Evolutionary conservation across 2,113 vertebrate genomes (phyloP).

Genomic region (Phalacrocorax pelagicus): DNA sequence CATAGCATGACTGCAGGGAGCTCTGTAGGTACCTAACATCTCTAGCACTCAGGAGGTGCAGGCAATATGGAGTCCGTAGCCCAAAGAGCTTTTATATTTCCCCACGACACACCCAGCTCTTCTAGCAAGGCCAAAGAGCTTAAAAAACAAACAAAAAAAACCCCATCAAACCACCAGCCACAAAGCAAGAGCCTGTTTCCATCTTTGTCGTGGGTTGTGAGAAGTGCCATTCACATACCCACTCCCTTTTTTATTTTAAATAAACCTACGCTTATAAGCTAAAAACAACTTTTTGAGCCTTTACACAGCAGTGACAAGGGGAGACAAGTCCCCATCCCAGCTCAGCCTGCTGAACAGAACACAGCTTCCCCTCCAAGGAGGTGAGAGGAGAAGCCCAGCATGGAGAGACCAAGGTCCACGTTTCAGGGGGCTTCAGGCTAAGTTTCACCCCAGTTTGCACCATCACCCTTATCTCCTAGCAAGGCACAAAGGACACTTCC

Average conservation of each 20-base stretch:
- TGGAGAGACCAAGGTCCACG: background rate
- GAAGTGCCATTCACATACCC: background rate
- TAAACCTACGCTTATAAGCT: background rate
- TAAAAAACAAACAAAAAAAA: background rate
- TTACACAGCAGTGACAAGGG: background rate
- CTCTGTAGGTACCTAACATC: background rate
- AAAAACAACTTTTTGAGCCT: background rate
- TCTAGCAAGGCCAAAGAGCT: background rate
- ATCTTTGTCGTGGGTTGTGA: too few relatives aligned
- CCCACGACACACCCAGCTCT: background rate
- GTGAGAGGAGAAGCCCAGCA: background rate
- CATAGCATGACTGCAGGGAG: background rate
- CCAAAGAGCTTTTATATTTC: background rate
- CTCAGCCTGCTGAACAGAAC: background rate
- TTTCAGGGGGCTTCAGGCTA: fast-evolving
- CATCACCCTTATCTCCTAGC: too few relatives aligned
- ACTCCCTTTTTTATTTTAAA: background rate
- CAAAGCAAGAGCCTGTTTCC: background rate
- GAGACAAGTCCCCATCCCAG: background rate
- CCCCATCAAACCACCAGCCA: too few relatives aligned
- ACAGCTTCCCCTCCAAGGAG: background rate
- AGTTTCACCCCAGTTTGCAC: background rate
- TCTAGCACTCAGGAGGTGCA: too few relatives aligned
- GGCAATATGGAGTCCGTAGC: too few relatives aligned
- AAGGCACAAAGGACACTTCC: background rate